Conservation (phyloP, 2,888 invertebrate genomes). For the Dryocosmus kuriphilus region DNA sequence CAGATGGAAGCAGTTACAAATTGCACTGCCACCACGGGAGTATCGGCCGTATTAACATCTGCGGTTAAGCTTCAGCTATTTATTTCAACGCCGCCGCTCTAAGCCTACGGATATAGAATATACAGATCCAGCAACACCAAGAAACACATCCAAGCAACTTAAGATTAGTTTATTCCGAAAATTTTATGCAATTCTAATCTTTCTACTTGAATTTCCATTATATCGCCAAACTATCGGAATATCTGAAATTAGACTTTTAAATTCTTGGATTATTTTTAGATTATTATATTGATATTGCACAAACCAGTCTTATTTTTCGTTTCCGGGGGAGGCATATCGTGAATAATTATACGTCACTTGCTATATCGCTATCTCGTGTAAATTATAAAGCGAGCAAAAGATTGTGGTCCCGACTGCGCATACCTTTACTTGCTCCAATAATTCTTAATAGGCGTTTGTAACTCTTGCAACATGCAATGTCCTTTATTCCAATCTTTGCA, state of each 20-base stretch:
- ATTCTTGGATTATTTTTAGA: not conserved
- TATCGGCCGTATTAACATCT: conserved; percentile 5
- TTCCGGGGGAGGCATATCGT: not conserved
- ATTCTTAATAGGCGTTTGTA: not conserved
- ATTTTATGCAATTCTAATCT: not conserved
- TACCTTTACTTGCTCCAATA: conserved; percentile 36
- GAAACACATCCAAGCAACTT: not conserved
- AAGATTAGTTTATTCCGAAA: conserved; percentile 1
- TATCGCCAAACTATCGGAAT: too few relatives aligned
- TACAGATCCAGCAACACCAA: not conserved
- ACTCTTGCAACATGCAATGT: conserved; percentile 2
- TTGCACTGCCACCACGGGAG: conserved; percentile 37
- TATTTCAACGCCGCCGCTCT: conserved; percentile 15
- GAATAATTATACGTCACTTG: conserved; percentile 10
- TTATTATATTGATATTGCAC: not conserved
- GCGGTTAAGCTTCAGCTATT: conserved; percentile 23
- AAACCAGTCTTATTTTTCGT: too few relatives aligned
- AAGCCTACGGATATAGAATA: conserved; percentile 3
- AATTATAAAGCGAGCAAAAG: conserved; percentile 16
- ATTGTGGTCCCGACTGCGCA: conserved; percentile 18
- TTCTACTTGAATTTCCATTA: not conserved
- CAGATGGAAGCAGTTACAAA: conserved; percentile 55
- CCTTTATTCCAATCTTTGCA: conserved; percentile 12
- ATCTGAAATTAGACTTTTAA: too few relatives aligned
- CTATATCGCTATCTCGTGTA: conserved; percentile 8